These are phyloP conservation scores for Blomia tropicalis DNA, from an alignment of 2,888 invertebrate genomes.

Conservation along the genomic window DNA sequence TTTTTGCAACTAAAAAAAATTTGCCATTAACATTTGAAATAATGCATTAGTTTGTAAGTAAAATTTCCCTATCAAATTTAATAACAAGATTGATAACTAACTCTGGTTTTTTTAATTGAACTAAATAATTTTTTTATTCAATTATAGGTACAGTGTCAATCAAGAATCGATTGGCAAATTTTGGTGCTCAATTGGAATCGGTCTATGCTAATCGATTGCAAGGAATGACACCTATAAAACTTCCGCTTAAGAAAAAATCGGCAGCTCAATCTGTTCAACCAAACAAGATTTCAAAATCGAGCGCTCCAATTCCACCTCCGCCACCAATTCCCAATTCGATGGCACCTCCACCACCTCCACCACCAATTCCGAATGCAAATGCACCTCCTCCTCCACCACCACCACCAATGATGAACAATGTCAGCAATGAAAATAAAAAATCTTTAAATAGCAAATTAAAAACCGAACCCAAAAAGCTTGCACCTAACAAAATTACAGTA, in stretches of 20 bases:
- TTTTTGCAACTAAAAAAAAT: background rate
- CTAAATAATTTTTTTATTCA: background rate
- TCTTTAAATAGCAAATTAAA: background rate
- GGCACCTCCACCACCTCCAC: constrained; percentile 12
- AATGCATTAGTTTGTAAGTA: background rate
- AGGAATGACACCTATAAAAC: constrained; percentile 1
- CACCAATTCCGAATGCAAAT: background rate
- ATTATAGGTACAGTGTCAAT: constrained; percentile 18
- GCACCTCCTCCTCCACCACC: constrained; percentile 11
- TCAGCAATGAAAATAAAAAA: background rate
- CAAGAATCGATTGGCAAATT: constrained; percentile 24
- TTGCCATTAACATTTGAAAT: background rate
- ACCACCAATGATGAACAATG: background rate
- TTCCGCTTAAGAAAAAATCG: constrained; percentile 21
- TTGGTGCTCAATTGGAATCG: constrained; percentile 19
- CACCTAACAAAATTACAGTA: constrained; percentile 1
- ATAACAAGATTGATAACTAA: too few species aligned
- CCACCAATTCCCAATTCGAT: background rate
- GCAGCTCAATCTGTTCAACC: background rate
- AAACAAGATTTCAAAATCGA: background rate
- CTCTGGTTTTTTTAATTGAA: background rate
- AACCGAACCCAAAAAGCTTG: constrained; percentile 13
- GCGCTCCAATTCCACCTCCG: constrained; percentile 16
- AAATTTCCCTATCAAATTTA: background rate
- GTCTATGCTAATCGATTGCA: constrained; percentile 16